phyloP scores from a whole-genome alignment of 1,140 invertebrate genomes.

The Drosophila lacertosa region DNA sequence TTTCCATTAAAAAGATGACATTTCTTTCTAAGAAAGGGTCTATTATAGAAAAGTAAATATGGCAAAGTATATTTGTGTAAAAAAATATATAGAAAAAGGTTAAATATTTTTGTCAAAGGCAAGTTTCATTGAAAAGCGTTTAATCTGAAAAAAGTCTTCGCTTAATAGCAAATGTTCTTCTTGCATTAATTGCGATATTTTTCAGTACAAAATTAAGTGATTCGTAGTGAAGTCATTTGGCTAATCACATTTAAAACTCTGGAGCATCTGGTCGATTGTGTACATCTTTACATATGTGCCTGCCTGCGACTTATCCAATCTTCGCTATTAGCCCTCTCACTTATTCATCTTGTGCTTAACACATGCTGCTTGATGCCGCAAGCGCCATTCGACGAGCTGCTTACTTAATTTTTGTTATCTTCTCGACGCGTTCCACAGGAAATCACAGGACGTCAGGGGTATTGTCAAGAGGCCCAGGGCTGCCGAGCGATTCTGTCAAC shows the following conservation, averaged over 20 bases:
- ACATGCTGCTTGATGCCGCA: conserved; percentile 21
- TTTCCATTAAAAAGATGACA: too few relatives aligned
- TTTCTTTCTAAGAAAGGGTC: too few relatives aligned
- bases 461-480: conserved; percentile 57
- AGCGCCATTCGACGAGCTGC: conserved; percentile 5
- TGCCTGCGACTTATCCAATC: conserved; percentile 48
- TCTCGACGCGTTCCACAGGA: conserved; percentile 57
- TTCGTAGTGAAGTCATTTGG: conserved; percentile 7
- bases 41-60: too few relatives aligned
- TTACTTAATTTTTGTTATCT: conserved; percentile 69
- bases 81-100: too few relatives aligned
- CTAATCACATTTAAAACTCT: conserved; percentile 12
- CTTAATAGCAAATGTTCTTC: not conserved
- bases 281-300: not conserved
- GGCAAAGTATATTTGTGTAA: too few relatives aligned
- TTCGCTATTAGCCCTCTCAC: conserved; percentile 43
- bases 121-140: too few relatives aligned
- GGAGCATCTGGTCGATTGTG: conserved; percentile 16
- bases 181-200: not conserved
- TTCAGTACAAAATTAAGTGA: conserved; percentile 3
- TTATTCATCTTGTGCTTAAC: conserved; percentile 48
- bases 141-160: not conserved
- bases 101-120: too few relatives aligned
- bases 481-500: conserved; percentile 49
- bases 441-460: conserved; percentile 66